Evolutionary conservation across 2,113 vertebrate genomes (phyloP), one percentile per base, ranked within the genome.

Genomic region (Tragelaphus buxtoni): DNA sequence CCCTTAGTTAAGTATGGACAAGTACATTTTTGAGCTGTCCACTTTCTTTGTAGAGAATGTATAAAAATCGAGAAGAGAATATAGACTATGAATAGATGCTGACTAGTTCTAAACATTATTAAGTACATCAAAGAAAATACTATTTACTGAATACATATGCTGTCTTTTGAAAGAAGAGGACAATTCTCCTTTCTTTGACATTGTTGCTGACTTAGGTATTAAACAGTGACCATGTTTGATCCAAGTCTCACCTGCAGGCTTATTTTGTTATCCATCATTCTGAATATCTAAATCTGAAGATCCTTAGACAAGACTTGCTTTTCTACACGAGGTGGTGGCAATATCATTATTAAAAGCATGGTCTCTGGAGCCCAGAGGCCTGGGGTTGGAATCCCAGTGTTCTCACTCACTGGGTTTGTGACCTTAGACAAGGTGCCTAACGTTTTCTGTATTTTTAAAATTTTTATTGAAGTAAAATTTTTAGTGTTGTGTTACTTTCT

Each of bases 371-470:
- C 24, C 56, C 8, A 6, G 5, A 5, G 2, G 2, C 32, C 5
- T 30, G 69, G 32, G 13, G 13, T 53, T 87, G 6, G 11, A 42
- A 49, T 90, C 45, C 5, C 14, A 53, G 7, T 1, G 0, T 14
- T 35, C 6, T 30, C 13, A 2, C 10, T 45, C 20, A 22, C 3
- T 6, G 7, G 4, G 49, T 83, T 45, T 60, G 0, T 45, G 39
- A 16, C 3, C 3, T 69, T 56, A 72, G 61, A 51, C 9, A 9
- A 20, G n/a, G 13, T 63, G 26, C n/a, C 65, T 51, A 24, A 11
- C 30, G 17, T 87, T 22, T 87, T 74, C 39, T 42, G 10, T 74
- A 74, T 42, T 74, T 74, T 26, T 26, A 14, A 74, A 74, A 7
- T 13, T 74, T 4, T 74, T 24, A 14, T 42, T 42, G 11, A 42